These are phyloP conservation scores for Ceriagrion tenellum DNA, from an alignment of 2,888 invertebrate genomes.

Conservation along the genomic window DNA sequence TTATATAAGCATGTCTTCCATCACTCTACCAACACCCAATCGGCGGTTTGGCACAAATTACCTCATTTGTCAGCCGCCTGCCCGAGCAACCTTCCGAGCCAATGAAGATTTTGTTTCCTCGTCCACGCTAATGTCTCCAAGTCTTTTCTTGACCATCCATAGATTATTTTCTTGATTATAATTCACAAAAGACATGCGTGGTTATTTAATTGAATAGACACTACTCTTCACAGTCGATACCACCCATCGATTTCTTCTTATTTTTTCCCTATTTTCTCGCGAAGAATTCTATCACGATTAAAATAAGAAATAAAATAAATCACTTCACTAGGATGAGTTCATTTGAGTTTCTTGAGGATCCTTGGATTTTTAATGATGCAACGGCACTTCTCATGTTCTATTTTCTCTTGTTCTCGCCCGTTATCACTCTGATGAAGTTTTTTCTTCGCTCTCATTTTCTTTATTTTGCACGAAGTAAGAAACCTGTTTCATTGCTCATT, in stretches of 20 bases:
- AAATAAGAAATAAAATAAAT: background rate
- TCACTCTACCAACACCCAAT: too few relatives aligned
- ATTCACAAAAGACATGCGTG: too few relatives aligned
- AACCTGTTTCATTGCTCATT: conserved; percentile 9
- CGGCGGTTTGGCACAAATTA: too few relatives aligned
- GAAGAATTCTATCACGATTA: background rate
- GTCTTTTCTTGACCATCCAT: too few relatives aligned
- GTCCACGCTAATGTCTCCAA: too few relatives aligned
- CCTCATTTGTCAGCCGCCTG: too few relatives aligned
- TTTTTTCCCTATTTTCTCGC: background rate
- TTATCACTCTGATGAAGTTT: background rate
- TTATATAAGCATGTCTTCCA: too few relatives aligned
- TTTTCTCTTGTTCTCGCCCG: background rate
- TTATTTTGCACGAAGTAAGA: background rate
- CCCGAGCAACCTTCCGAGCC: too few relatives aligned
- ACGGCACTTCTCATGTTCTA: background rate
- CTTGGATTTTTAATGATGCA: conserved; percentile 47
- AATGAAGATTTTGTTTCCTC: too few relatives aligned
- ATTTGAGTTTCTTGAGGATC: background rate
- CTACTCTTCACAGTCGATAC: background rate
- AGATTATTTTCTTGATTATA: background rate
- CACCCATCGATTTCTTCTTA: background rate
- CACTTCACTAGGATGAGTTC: background rate
- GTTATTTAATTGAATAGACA: too few relatives aligned
- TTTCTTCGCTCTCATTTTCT: background rate